These are phyloP conservation scores for Nicator chloris DNA, from an alignment of 2,113 vertebrate genomes.

Conservation along the genomic window DNA sequence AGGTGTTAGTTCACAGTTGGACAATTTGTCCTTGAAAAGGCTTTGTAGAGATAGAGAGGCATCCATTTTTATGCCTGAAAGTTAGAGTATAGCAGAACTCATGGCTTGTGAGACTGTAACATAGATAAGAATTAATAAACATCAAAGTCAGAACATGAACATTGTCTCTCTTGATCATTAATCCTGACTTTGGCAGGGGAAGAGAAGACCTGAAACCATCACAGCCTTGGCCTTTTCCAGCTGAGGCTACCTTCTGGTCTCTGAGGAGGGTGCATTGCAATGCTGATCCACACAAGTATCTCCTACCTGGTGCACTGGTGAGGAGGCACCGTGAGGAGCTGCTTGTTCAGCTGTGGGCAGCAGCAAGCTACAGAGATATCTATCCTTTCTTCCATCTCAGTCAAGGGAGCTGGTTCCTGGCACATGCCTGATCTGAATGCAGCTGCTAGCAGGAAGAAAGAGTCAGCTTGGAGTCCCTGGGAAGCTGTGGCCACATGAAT, in stretches of 20 bases:
- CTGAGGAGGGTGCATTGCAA: background rate
- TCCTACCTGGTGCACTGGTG: accelerated
- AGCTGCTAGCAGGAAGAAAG: background rate
- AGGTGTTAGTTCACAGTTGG: no score
- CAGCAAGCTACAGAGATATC: background rate
- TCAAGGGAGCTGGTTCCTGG: background rate
- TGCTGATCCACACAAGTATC: background rate
- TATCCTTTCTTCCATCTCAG: background rate
- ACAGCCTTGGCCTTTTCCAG: background rate
- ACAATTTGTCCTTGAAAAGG: no score
- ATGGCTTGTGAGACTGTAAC: no score
- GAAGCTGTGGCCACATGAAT: background rate
- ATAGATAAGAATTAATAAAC: no score
- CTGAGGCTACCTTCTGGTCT: background rate
- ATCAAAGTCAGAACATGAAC: no score
- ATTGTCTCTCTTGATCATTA: no score
- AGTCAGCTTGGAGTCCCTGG: background rate
- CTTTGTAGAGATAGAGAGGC: no score
- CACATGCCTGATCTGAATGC: background rate
- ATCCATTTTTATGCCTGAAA: no score
- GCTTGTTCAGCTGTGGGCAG: background rate
- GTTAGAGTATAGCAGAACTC: no score
- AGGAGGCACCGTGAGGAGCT: background rate
- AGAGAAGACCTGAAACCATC: no score
- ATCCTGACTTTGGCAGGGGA: no score